A percentile compares a stretch with the other conserved stretches of the same genome.
These are phyloP conservation scores for Anarrhichthys ocellatus DNA, from an alignment of 2,113 vertebrate species.

Conservation along the genomic window DNA sequence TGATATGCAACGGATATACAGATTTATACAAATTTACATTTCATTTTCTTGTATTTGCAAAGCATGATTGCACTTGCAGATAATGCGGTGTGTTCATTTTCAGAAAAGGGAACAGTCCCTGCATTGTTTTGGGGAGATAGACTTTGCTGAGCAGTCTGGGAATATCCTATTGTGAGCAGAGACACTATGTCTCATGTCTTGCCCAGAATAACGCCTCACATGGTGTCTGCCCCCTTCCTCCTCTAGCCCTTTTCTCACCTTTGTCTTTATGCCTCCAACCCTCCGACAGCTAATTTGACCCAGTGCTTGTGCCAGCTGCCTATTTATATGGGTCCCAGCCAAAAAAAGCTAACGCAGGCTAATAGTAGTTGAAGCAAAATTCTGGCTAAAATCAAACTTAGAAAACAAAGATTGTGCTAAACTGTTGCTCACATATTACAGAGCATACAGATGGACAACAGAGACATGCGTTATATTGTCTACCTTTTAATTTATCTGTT, in stretches of 20 bases:
- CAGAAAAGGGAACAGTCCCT: conserved; percentile 1
- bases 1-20: not conserved
- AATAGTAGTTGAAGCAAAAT: not conserved
- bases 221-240: not conserved
- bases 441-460: not conserved
- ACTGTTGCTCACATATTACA: not conserved
- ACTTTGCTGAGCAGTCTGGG: conserved; percentile 3
- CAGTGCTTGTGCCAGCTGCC: not conserved
- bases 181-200: conserved; percentile 13
- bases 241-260: conserved; percentile 2
- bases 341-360: not conserved
- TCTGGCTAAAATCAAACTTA: not conserved
- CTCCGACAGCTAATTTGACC: not conserved
- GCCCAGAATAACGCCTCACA: conserved; percentile 50
- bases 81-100: not conserved
- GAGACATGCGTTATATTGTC: not conserved
- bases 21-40: not conserved
- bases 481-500: not conserved
- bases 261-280: conserved; percentile 14
- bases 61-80: not conserved
- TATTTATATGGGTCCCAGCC: not conserved
- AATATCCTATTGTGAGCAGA: conserved; percentile 53
- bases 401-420: too few relatives aligned
- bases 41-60: not conserved
- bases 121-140: not conserved